Conservation (phyloP, 2,113 vertebrate genomes). For the Rhegmatorhina hoffmannsi region DNA sequence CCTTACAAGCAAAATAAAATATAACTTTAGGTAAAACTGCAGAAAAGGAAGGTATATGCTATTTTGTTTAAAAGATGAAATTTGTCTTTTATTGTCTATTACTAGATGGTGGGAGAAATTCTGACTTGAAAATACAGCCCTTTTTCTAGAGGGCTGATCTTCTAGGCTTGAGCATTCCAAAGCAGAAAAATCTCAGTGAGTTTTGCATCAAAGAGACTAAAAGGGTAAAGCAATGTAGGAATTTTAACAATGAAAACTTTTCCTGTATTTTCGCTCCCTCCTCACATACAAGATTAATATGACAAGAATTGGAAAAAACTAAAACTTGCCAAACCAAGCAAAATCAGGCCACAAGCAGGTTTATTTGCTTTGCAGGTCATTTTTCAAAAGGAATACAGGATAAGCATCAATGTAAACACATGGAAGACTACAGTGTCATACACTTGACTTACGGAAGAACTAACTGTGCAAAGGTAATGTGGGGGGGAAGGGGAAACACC, state of each 20-base stretch:
- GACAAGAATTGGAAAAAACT: neutral
- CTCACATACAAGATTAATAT: conserved; percentile 18
- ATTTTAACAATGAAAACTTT: conserved; percentile 12
- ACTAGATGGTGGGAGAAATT: neutral
- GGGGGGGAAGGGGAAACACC: neutral
- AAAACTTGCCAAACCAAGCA: neutral
- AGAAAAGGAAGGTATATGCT: neutral
- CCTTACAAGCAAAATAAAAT: neutral
- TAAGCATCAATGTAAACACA: conserved; percentile 29
- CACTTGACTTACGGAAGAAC: neutral
- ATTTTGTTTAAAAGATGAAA: neutral
- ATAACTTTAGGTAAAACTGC: neutral
- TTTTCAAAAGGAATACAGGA: conserved; percentile 30
- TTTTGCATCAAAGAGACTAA: conserved; percentile 17
- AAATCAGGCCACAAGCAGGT: conserved; percentile 15
- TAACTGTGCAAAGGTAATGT: neutral
- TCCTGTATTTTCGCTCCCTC: neutral
- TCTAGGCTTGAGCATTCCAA: neutral
- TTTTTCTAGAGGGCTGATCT: neutral
- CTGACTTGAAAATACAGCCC: neutral
- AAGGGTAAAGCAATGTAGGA: neutral
- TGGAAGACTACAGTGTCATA: neutral
- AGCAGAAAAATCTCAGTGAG: neutral
- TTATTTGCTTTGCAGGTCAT: conserved; percentile 45
- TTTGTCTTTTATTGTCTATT: neutral